Evolutionary conservation across 2,888 invertebrate genomes (phyloP), one percentile per base, ranked within the genome.

Genomic region (Caenorhabditis macrosperma): DNA sequence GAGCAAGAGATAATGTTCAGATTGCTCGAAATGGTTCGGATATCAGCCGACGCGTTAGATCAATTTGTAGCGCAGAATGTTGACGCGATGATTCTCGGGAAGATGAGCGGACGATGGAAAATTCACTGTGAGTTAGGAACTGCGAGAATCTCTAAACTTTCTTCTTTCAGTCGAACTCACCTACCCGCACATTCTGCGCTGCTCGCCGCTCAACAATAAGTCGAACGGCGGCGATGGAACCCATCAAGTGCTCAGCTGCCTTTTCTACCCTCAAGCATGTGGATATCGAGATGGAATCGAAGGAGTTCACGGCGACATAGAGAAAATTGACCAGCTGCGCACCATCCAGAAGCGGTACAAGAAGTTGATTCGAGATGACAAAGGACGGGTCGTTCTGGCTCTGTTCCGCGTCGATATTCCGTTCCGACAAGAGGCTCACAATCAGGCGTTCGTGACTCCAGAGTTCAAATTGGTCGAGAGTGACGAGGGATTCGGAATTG

Each of bases 101-200:
- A n/a, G 4, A 44, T 63, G 55, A 38, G 30, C 10, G 33, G 35
- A 28, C 20, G 55, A 22, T 72, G 17, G 17, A n/a, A n/a, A n/a
- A n/a, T n/a, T n/a, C n/a, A n/a, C n/a, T n/a, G n/a, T n/a, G 50
- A 61, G 30, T 9, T 33, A 33, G 9, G 5, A 5, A 33, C 33
- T 33, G 5, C 33, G 33, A 33, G 33, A 33, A 33, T 7, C 6
- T 30, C 22, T 17, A 4, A 17, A 4, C n/a, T n/a, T 54, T 30
- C n/a, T n/a, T n/a, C 17, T 66, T 59, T 17, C 55, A 72, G 66
- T 59, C 28, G 57, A 54, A 6, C 24, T 78, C 28, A 72, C 78
- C 0, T 28, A 38, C 20, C 55, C 71, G 10, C 78, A 78, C 46
- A 67, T 72, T 9, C 22, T 78, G 26, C 71, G 66, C 7, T 66